A percentile compares a stretch with the other conserved stretches of the same genome.
Evolutionary conservation across 1,140 invertebrate species (phyloP).

Genomic region (Drosophila nikananu): DNA sequence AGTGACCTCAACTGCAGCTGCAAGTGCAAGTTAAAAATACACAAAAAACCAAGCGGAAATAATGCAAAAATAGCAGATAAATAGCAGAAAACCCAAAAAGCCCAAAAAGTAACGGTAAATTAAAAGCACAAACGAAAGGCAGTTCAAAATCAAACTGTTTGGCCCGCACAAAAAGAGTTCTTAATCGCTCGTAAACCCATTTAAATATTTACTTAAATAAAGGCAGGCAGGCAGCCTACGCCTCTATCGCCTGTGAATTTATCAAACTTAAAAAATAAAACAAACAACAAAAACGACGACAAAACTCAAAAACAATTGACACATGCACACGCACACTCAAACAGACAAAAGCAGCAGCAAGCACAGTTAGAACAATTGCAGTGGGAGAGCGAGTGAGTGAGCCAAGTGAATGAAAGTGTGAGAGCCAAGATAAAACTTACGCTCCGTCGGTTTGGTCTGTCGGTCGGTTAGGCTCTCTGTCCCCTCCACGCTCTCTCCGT

Average conservation of each 20-base stretch:
- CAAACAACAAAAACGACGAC: constrained; percentile 47
- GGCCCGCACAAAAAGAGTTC: constrained; percentile 1
- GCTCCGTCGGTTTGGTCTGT: constrained; percentile 1
- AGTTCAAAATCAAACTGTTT: background rate
- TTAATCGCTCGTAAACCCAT: constrained; percentile 2
- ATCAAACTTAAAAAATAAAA: constrained; percentile 59
- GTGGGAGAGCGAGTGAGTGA: constrained; percentile 32
- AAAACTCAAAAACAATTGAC: constrained; percentile 56
- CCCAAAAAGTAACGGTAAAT: constrained; percentile 19
- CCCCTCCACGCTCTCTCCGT: background rate
- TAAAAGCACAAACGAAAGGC: constrained; percentile 12
- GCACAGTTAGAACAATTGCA: constrained; percentile 35
- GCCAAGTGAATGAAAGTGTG: constrained; percentile 24
- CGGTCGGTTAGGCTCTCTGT: background rate
- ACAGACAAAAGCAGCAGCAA: constrained; percentile 5
- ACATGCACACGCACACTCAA: constrained; percentile 25
- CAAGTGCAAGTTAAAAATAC: constrained; percentile 57
- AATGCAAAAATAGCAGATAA: constrained; percentile 19
- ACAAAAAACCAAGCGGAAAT: constrained; percentile 46
- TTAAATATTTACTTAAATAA: constrained; percentile 31
- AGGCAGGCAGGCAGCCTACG: constrained; percentile 22
- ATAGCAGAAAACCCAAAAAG: constrained; percentile 15
- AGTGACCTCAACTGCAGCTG: constrained; percentile 50
- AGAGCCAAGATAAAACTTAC: constrained; percentile 30
- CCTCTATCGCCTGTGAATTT: constrained; percentile 53